A percentile compares a stretch with the other conserved stretches of the same genome.
Evolutionary conservation across 2,113 vertebrate genomes (phyloP).

Genomic region (Triplophysa tibetana): DNA sequence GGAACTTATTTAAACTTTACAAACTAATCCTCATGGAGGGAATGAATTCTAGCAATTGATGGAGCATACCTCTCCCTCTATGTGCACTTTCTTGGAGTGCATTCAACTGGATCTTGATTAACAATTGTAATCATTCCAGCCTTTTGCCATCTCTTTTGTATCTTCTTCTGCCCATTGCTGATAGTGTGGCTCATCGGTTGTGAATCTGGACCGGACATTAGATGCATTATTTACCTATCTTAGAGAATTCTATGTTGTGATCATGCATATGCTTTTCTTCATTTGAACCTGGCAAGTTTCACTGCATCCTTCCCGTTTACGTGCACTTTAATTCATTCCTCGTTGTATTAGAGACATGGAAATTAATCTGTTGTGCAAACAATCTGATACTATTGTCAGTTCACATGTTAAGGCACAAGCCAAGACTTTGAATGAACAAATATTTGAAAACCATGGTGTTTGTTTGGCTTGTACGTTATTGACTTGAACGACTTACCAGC

Average conservation of each 20-base stretch:
- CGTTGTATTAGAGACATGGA: not conserved
- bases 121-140: slow-evolving; percentile 78
- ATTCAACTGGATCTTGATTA: slow-evolving; percentile 78
- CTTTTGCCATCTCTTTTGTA: slow-evolving; percentile 54
- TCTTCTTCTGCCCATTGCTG: slow-evolving; percentile 49
- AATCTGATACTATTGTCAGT: slow-evolving; percentile 51
- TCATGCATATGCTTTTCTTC: not conserved
- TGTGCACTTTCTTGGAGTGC: slow-evolving; percentile 67
- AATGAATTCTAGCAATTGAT: slow-evolving; percentile 61
- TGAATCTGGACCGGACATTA: slow-evolving; percentile 56
- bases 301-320: not conserved
- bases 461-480: slow-evolving; percentile 68
- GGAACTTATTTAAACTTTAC: slow-evolving; percentile 58
- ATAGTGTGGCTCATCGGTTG: slow-evolving; percentile 66
- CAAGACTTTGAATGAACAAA: slow-evolving; percentile 62
- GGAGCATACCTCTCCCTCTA: slow-evolving; percentile 61
- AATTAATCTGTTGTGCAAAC: slow-evolving; percentile 36
- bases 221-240: not conserved
- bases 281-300: not conserved
- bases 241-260: not conserved
- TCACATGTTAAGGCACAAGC: slow-evolving; percentile 61
- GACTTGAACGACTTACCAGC: slow-evolving; percentile 61
- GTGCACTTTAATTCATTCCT: not conserved
- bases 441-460: slow-evolving; percentile 70
- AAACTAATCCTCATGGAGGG: slow-evolving; percentile 42